phyloP scores from a whole-genome alignment of 2,797 vertebrate species.

The Micropoecilia bifurca region DNA sequence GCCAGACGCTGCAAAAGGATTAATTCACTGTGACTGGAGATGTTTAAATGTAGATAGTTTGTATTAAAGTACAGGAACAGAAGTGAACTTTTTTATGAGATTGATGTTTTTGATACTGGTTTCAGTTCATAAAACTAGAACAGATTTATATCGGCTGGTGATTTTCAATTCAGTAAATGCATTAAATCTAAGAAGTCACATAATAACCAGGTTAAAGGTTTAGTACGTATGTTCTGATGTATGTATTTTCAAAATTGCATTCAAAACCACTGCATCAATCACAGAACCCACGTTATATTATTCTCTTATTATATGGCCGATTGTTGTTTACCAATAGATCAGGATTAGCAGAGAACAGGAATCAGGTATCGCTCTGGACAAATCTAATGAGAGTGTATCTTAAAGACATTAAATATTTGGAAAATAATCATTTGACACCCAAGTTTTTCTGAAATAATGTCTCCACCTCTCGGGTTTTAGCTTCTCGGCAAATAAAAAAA shows the following conservation, averaged over 20 bases:
- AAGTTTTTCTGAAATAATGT: neutral
- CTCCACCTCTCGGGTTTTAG: neutral
- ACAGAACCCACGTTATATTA: neutral
- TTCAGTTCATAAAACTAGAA: neutral
- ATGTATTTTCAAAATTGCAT: neutral
- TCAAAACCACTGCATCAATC: neutral
- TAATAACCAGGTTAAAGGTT: neutral
- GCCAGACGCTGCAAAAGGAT: conserved; percentile 23
- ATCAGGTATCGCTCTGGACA: neutral
- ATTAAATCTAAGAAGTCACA: neutral
- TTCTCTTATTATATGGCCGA: neutral
- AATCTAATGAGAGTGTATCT: neutral
- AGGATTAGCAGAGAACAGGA: neutral
- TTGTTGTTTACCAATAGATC: neutral
- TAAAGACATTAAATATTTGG: neutral
- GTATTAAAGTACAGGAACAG: neutral
- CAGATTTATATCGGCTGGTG: neutral
- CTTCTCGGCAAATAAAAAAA: neutral
- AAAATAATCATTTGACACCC: neutral
- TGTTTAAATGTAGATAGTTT: conserved; percentile 5
- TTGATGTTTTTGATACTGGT: neutral
- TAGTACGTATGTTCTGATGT: neutral
- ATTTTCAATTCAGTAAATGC: neutral
- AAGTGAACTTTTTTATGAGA: neutral
- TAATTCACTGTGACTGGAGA: neutral